Percentiles rank a stretch among this genome's conserved stretches.
These are phyloP conservation scores for Epinephelus moara DNA, from an alignment of 2,113 vertebrate genomes.

Conservation along the genomic window DNA sequence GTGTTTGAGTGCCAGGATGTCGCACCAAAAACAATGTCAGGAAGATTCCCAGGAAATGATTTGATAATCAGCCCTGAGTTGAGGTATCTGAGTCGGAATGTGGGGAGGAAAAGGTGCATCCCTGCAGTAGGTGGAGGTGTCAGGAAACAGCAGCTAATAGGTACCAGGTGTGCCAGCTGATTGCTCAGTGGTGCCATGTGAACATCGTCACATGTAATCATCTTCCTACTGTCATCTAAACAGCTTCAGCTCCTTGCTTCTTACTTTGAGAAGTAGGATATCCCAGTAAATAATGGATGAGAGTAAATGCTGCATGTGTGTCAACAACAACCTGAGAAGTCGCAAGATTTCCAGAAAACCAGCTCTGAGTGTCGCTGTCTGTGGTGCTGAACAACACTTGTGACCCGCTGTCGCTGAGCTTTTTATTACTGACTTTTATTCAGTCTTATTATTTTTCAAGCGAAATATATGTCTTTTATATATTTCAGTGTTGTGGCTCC, in stretches of 20 bases:
- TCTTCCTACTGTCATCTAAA: not conserved
- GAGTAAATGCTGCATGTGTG: too few relatives aligned
- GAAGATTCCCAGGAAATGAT: too few relatives aligned
- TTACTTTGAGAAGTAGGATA: not conserved
- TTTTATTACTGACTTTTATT: not conserved
- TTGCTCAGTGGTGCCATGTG: too few relatives aligned
- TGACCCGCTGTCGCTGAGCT: too few relatives aligned
- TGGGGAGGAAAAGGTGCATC: too few relatives aligned
- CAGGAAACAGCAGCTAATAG: not conserved
- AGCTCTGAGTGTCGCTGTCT: constrained; percentile 38
- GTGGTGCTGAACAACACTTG: constrained; percentile 38
- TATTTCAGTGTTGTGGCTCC: not conserved
- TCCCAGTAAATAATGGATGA: not conserved
- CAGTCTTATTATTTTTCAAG: not conserved
- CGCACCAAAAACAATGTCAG: too few relatives aligned
- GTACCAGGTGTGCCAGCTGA: not conserved
- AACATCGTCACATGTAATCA: not conserved
- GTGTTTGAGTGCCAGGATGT: too few relatives aligned
- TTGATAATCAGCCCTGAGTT: too few relatives aligned
- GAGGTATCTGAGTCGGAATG: too few relatives aligned
- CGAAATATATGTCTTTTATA: not conserved
- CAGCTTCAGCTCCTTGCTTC: not conserved
- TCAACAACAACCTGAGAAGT: not conserved
- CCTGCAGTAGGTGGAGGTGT: too few relatives aligned
- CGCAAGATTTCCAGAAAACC: not conserved